phyloP scores from a whole-genome alignment of 2,888 invertebrate genomes.

The Epinotia demarniana region DNA sequence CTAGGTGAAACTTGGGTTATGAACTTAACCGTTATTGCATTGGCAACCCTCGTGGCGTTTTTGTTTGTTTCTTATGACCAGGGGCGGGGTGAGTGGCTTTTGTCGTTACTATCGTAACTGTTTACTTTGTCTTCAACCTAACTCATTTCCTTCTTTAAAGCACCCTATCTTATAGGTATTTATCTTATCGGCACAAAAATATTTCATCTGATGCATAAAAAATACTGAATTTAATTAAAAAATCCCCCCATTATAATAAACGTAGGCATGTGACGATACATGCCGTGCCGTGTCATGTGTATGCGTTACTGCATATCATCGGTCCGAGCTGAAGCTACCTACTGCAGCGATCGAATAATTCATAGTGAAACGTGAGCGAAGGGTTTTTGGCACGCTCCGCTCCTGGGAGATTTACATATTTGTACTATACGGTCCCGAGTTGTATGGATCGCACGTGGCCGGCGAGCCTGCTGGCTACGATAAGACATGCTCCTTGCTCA shows the following conservation, averaged over 20 bases:
- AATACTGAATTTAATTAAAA: constrained; percentile 2
- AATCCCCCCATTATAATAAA: constrained; percentile 27
- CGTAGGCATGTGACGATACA: constrained; percentile 39
- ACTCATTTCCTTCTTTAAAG: neutral
- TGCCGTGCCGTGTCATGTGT: constrained; percentile 51
- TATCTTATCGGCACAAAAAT: neutral
- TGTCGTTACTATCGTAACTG: constrained; percentile 69
- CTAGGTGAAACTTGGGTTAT: constrained; percentile 76
- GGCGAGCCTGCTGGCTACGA: constrained; percentile 39
- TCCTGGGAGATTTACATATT: constrained; percentile 70
- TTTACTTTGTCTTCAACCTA: constrained; percentile 41
- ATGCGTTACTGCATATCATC: constrained; percentile 53
- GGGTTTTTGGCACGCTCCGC: constrained; percentile 66
- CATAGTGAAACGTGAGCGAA: constrained; percentile 59
- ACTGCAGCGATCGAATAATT: constrained; percentile 61
- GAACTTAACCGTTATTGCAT: constrained; percentile 82
- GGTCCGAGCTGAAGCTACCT: constrained; percentile 48
- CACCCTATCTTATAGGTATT: neutral
- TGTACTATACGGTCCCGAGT: constrained; percentile 57
- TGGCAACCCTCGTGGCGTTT: constrained; percentile 73
- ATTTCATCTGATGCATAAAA: neutral
- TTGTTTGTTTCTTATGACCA: constrained; percentile 74
- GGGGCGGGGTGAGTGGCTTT: constrained; percentile 80
- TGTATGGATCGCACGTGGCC: constrained; percentile 68
- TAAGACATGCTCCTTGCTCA: constrained; percentile 32